Percentiles rank a stretch among this genome's conserved stretches.
Evolutionary conservation across 1,140 invertebrate genomes (phyloP).

Genomic region (Drosophila tani): DNA sequence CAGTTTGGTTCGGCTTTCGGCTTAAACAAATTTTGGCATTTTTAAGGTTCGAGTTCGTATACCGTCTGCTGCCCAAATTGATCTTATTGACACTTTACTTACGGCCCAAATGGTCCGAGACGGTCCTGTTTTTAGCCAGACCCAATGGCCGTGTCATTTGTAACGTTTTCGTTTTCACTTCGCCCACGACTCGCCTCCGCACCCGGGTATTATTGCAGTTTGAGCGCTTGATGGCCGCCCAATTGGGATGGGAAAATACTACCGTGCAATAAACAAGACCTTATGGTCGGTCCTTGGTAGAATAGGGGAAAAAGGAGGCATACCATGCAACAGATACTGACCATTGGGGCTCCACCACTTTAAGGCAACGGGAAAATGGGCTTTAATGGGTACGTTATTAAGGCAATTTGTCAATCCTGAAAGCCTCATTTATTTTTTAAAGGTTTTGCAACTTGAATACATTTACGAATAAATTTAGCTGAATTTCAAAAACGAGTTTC

Average conservation of each 20-base stretch:
- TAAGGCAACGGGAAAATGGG: slow-evolving; percentile 11
- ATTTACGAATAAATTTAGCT: background rate
- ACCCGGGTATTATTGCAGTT: slow-evolving; percentile 57
- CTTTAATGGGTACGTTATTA: slow-evolving; percentile 15
- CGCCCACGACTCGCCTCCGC: background rate
- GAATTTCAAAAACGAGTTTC: too few species aligned
- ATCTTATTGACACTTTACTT: slow-evolving; percentile 71
- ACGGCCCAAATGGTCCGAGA: slow-evolving; percentile 61
- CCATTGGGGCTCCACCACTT: background rate
- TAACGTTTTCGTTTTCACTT: slow-evolving; percentile 50
- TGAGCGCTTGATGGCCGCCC: slow-evolving; percentile 36
- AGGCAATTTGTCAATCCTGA: slow-evolving; percentile 2
- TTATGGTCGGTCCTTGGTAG: slow-evolving; percentile 33
- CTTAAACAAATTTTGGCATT: slow-evolving; percentile 66
- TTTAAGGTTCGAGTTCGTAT: slow-evolving; percentile 34
- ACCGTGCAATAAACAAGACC: slow-evolving; percentile 36
- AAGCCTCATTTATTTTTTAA: background rate
- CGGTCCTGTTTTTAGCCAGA: slow-evolving; percentile 20
- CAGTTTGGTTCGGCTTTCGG: slow-evolving; percentile 9
- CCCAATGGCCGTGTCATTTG: slow-evolving; percentile 77
- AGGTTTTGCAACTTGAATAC: background rate
- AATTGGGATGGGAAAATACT: slow-evolving; percentile 33
- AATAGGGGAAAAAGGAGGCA: background rate
- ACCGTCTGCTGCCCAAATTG: slow-evolving; percentile 44
- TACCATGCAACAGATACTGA: slow-evolving; percentile 59